phyloP scores from a whole-genome alignment of 2,113 vertebrate genomes.

The Myrmophylax atrothorax region DNA sequence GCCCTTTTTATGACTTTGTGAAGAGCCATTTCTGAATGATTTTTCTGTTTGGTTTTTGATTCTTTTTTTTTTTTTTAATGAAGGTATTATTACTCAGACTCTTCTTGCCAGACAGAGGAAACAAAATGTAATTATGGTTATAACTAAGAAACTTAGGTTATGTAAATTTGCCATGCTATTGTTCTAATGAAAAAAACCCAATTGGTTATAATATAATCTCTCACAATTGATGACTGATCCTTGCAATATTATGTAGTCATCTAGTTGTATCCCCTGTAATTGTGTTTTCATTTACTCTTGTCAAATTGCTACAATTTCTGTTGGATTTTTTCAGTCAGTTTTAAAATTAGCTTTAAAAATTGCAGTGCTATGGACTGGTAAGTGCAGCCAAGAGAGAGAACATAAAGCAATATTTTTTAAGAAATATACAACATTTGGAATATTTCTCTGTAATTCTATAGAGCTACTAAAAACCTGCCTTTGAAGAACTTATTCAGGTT shows the following conservation, averaged over 20 bases:
- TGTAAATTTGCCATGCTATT: neutral
- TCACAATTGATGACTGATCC: slow-evolving; percentile 9
- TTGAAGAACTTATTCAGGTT: neutral
- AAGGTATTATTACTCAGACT: neutral
- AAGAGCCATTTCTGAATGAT: neutral
- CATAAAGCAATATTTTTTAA: slow-evolving; percentile 50
- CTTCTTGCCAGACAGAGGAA: neutral
- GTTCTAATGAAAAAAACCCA: neutral
- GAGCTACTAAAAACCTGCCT: slow-evolving; percentile 3
- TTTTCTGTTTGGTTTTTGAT: neutral
- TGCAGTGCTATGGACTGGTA: neutral
- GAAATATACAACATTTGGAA: slow-evolving; percentile 41
- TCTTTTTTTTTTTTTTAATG: accelerated
- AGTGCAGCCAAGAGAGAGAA: neutral
- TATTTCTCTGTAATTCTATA: neutral
- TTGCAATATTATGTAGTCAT: slow-evolving; percentile 41
- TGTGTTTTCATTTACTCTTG: slow-evolving; percentile 58
- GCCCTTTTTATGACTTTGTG: neutral
- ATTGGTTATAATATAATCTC: neutral
- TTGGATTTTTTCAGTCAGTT: neutral
- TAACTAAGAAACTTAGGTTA: neutral
- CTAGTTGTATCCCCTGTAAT: slow-evolving; percentile 23
- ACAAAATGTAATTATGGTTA: neutral
- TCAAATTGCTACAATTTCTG: slow-evolving; percentile 32
- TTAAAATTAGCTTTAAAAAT: slow-evolving; percentile 66